Base-by-base conservation (phyloP, 1,140 invertebrate genomes). In the Listronotus oregonensis region DNA sequence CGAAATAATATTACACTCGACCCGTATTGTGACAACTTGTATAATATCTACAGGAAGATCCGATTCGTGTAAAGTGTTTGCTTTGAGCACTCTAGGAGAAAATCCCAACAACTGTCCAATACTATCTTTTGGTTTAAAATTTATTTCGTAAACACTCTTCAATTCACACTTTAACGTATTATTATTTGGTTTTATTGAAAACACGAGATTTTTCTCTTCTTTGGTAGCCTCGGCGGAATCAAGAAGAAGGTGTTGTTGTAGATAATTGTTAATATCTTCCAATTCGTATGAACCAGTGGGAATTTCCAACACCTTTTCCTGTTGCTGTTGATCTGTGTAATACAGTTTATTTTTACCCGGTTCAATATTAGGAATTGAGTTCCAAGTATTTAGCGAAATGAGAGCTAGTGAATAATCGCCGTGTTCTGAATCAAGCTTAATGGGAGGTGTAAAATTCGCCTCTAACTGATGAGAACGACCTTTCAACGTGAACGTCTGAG, bases 41-140 rank as follows among this genome's bases (percentile, higher is more conserved):
- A 71, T 54, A 58, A 71, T 68, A 11, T 65, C 12, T 6, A 71
- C 63, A 6, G 69, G 66, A 57, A 68, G 56, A 66, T 71, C 62
- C 0, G 61, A 71, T 44, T 57, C 58, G 49, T 68, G 57, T 43
- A 51, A 12, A 15, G 17, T 40, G 44, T 60, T 49, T 27, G 56
- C 12, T 54, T 49, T 34, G 6, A 68, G 46, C 10, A 65, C 56
- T 21, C 47, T 43, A 43, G 42, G 17, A 44, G 63, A 69, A 60
- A 64, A 71, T 11, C 67, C 67, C 58, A 43, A 69, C 31, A 44
- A 46, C 21, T 27, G 1, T 27, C 21, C 21, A 27, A 27, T 27
- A 27, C 21, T 39, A 47, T 69, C 44, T 43, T 12, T 12, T 14
- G 15, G 6, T 18, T 34, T 34, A 64, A 71, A 69, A 56, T 71